Evolutionary conservation across 2,113 vertebrate species (phyloP).

Genomic region (Indicator indicator): DNA sequence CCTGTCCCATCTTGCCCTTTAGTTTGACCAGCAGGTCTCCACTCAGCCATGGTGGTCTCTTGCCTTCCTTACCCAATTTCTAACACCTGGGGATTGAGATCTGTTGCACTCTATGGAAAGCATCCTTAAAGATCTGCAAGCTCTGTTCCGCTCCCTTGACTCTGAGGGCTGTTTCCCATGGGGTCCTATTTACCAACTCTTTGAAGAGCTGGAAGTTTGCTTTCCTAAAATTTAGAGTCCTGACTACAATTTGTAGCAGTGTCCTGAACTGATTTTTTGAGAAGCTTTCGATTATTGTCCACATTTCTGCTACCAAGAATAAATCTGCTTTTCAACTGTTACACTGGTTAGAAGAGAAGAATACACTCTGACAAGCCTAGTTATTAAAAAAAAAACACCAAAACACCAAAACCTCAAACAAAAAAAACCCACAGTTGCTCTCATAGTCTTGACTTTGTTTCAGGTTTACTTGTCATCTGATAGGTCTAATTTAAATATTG

Average conservation of each 20-base stretch:
- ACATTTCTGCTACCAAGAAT: background rate
- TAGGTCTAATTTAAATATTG: background rate
- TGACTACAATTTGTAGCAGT: background rate
- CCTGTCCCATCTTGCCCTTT: too few species aligned
- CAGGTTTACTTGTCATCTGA: background rate
- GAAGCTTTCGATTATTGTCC: background rate
- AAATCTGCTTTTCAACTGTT: background rate
- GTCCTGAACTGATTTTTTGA: background rate
- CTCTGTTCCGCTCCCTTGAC: too few species aligned
- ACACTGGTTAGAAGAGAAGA: background rate
- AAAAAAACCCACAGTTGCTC: background rate
- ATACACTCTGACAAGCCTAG: background rate
- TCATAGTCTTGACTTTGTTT: constrained; percentile 2
- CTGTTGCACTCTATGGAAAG: too few species aligned
- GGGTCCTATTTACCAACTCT: too few species aligned
- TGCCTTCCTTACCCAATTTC: too few species aligned
- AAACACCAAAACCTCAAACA: background rate
- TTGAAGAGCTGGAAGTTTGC: too few species aligned
- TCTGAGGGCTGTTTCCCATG: too few species aligned
- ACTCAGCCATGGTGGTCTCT: too few species aligned
- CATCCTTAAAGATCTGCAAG: too few species aligned
- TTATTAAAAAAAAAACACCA: background rate
- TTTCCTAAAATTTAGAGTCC: background rate
- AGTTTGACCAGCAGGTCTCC: too few species aligned
- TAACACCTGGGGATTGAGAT: too few species aligned